Evolutionary conservation across 2,113 vertebrate genomes (phyloP).

Genomic region (Eidolon helvum): DNA sequence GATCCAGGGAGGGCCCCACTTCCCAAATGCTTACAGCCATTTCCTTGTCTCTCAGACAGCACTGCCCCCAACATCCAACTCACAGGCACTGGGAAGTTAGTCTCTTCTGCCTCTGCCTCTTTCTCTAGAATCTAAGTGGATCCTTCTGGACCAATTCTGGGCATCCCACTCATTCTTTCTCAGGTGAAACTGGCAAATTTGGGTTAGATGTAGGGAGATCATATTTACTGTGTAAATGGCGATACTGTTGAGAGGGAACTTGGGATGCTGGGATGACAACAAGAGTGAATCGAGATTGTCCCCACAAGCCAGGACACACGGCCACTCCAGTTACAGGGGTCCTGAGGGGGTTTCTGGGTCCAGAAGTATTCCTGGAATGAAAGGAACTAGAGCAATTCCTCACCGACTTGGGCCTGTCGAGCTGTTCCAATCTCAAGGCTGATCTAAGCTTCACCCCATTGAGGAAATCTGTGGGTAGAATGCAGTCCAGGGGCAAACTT

Average conservation of each 20-base stretch:
- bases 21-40: neutral
- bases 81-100: too few relatives aligned
- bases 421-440: neutral
- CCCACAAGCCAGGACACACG: neutral
- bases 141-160: neutral
- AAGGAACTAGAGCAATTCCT: neutral
- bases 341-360: neutral
- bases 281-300: neutral
- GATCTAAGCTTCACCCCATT: neutral
- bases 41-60: neutral
- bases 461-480: neutral
- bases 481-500: neutral
- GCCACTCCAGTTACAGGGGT: neutral
- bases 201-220: rapidly evolving
- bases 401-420: neutral
- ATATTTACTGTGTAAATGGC: neutral
- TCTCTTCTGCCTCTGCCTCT: neutral
- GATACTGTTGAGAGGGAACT: neutral
- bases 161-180: neutral
- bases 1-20: neutral
- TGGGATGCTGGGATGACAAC: neutral
- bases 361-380: neutral
- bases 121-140: neutral
- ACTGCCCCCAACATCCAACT: neutral
- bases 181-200: neutral